phyloP scores from a whole-genome alignment of 1,140 invertebrate genomes.

The Palaemon carinicauda region DNA sequence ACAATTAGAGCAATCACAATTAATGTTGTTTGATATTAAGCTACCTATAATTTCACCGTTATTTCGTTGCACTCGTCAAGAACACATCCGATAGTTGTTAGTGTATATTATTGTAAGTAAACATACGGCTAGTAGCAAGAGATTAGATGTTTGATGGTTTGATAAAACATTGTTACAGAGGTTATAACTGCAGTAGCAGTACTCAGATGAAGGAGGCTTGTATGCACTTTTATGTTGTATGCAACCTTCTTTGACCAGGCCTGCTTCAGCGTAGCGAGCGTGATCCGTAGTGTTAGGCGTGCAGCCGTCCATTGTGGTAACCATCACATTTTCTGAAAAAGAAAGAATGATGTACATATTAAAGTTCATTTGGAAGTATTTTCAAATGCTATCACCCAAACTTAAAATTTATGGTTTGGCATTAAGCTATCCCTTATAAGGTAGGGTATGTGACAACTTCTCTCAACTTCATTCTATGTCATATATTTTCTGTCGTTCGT shows the following conservation, averaged over 20 bases:
- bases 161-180: slow-evolving; percentile 71
- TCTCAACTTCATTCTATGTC: too few species aligned
- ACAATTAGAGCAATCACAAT: neutral
- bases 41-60: neutral
- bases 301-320: slow-evolving; percentile 73
- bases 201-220: slow-evolving; percentile 67
- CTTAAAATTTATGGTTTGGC: too few species aligned
- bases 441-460: too few species aligned
- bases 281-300: slow-evolving; percentile 75
- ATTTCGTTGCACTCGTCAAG: neutral
- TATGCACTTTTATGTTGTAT: slow-evolving; percentile 63
- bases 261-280: slow-evolving; percentile 68
- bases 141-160: neutral
- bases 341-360: neutral
- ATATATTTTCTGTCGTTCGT: too few species aligned
- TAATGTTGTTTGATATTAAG: too few species aligned
- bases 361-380: too few species aligned
- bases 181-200: slow-evolving; percentile 75
- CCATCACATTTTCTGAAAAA: slow-evolving; percentile 70
- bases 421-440: neutral
- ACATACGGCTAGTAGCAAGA: neutral
- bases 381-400: too few species aligned
- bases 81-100: neutral
- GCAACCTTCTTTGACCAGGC: slow-evolving; percentile 75
- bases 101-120: neutral